A percentile compares a stretch with the other conserved stretches of the same genome.
Conservation (phyloP, 2,888 invertebrate genomes). For the Tiliacea aurago region DNA sequence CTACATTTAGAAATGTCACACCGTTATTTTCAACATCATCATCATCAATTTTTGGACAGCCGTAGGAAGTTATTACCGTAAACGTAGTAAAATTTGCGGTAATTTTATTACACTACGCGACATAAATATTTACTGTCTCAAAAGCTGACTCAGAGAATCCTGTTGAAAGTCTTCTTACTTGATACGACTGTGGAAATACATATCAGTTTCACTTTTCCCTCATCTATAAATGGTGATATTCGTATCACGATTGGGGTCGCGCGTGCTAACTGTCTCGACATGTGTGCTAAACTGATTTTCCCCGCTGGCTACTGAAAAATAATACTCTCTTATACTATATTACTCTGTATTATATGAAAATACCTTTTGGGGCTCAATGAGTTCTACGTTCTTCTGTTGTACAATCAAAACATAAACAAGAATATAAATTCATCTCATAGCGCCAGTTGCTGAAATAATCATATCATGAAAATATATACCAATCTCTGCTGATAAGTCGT, state of each 20-base stretch:
- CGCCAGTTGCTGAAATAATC: conserved; percentile 25
- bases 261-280: conserved; percentile 81
- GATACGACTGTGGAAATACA: conserved; percentile 78
- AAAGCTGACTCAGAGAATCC: conserved; percentile 79
- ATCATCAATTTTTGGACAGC: conserved; percentile 73
- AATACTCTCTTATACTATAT: conserved; percentile 43
- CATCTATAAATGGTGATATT: conserved; percentile 84
- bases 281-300: conserved; percentile 74
- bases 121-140: conserved; percentile 66
- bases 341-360: conserved; percentile 12
- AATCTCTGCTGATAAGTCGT: conserved; percentile 44
- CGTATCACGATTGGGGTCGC: conserved; percentile 87
- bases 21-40: conserved; percentile 75
- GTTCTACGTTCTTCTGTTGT: conserved; percentile 2
- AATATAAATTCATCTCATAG: conserved; percentile 25
- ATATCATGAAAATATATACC: conserved; percentile 36
- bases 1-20: conserved; percentile 25
- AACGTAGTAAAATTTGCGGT: conserved; percentile 72
- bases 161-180: conserved; percentile 86
- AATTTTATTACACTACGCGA: conserved; percentile 66
- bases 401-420: conserved; percentile 13
- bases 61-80: conserved; percentile 77
- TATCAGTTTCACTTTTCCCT: conserved; percentile 90
- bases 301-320: conserved; percentile 64
- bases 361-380: background rate